Evolutionary conservation across 2,888 invertebrate genomes (phyloP), one percentile per base, ranked within the genome.

Genomic region (Mythimna loreyi): DNA sequence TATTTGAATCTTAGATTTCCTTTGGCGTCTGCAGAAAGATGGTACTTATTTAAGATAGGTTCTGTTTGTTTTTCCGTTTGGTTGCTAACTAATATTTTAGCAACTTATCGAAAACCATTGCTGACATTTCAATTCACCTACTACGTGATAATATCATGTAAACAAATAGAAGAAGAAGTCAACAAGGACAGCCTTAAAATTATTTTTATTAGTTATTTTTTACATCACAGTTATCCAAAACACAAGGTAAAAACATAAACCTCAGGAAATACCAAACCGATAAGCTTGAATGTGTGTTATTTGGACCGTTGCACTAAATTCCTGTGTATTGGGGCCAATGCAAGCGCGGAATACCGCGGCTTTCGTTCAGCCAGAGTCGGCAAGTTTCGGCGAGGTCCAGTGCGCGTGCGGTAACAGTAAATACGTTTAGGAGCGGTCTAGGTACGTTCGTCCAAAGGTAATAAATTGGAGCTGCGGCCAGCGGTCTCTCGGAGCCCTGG

Each of bases 301-400:
- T 73, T 73, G 58, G 61, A 75, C 70, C 69, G 53, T 59, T 73
- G 75, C 73, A 74, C 74, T 64, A 74, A 68, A 78, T 69, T 67
- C 45, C 62, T 75, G 59, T 67, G 61, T 62, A 86, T 86, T 77
- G 81, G 64, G 82, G 82, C 75, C 84, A 85, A 75, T 80, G 78
- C 56, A 73, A 78, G 75, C 76, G 68, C 70, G 47, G 72, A 78
- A 72, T 76, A 75, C 62, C 58, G 69, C 67, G 61, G 40, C 49
- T 23, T 49, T 63, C 65, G 56, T 52, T 43, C 23, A 47, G 23
- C 56, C 25, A 50, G 23, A 49, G 40, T 53, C 57, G 36, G 58
- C 47, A 52, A 55, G 50, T 75, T 50, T 58, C 33, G 56, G 21
- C 9, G 28, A 47, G 47, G 45, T 49, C 43, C 50, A 61, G 28